Evolutionary conservation across 2,113 vertebrate genomes (phyloP).

Genomic region (Euleptes europaea): DNA sequence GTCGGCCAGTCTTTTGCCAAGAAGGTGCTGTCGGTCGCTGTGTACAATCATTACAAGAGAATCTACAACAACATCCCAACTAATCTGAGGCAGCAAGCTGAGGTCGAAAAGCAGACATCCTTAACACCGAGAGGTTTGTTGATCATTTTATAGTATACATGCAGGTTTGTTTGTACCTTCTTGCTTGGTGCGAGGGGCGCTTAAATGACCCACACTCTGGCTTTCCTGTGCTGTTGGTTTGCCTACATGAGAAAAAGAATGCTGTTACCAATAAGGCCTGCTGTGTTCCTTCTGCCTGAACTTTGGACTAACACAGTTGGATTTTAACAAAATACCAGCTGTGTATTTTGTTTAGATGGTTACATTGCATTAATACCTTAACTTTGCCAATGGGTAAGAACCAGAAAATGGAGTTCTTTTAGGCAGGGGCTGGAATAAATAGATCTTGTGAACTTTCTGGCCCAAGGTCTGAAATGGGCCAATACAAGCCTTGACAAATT

Average conservation of each 20-base stretch:
- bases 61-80: slow-evolving; percentile 98
- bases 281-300: not conserved
- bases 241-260: no score
- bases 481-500: no score
- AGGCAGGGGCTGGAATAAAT: not conserved
- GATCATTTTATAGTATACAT: not conserved
- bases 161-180: not conserved
- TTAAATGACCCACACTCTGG: not conserved
- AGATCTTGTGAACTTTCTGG: not conserved
- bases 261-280: not conserved
- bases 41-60: slow-evolving; percentile 99
- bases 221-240: not conserved
- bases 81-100: slow-evolving; percentile 87
- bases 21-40: slow-evolving; percentile 96
- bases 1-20: slow-evolving; percentile 97
- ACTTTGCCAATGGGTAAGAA: not conserved
- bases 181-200: not conserved
- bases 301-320: not conserved
- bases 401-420: not conserved
- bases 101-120: slow-evolving; percentile 91
- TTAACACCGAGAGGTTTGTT: slow-evolving; percentile 93
- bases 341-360: not conserved
- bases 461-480: no score
- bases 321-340: no score
- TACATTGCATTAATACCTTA: not conserved